Percentiles rank a stretch among this genome's conserved stretches.
These are phyloP conservation scores for Sprattus sprattus DNA, from an alignment of 2,113 vertebrate species.

Conservation along the genomic window DNA sequence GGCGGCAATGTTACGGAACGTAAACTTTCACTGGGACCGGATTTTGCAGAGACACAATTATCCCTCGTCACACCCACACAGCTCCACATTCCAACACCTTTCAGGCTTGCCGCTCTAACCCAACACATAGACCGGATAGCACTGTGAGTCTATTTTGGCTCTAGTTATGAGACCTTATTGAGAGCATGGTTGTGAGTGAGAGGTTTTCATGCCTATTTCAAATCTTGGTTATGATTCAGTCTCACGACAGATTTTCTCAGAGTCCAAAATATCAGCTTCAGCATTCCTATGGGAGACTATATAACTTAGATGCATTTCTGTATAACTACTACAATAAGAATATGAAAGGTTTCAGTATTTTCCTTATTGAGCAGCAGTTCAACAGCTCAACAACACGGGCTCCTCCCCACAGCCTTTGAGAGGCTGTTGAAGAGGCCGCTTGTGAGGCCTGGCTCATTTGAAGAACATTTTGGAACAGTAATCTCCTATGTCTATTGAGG, in stretches of 20 bases:
- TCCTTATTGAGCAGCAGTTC: too few relatives aligned
- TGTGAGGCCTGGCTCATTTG: too few relatives aligned
- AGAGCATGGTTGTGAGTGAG: background rate
- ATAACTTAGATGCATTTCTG: too few relatives aligned
- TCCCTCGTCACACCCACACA: background rate
- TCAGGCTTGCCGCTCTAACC: background rate
- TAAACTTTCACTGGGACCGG: background rate
- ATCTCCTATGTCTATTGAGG: too few relatives aligned
- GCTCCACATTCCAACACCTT: background rate
- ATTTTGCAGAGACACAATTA: background rate
- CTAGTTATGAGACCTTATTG: background rate
- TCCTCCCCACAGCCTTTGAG: too few relatives aligned
- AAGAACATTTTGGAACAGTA: too few relatives aligned
- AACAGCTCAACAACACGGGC: too few relatives aligned
- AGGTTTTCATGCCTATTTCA: background rate
- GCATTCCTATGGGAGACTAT: too few relatives aligned
- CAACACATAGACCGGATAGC: background rate
- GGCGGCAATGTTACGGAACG: too few relatives aligned
- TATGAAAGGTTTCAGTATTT: too few relatives aligned
- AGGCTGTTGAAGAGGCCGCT: too few relatives aligned
- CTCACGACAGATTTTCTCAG: background rate
- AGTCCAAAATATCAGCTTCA: background rate
- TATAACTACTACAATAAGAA: too few relatives aligned
- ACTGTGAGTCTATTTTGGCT: background rate
- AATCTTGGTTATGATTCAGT: background rate